Evolutionary conservation across 2,888 invertebrate species (phyloP), one percentile per base, ranked within the genome.

Genomic region (Diarsia dahlii): DNA sequence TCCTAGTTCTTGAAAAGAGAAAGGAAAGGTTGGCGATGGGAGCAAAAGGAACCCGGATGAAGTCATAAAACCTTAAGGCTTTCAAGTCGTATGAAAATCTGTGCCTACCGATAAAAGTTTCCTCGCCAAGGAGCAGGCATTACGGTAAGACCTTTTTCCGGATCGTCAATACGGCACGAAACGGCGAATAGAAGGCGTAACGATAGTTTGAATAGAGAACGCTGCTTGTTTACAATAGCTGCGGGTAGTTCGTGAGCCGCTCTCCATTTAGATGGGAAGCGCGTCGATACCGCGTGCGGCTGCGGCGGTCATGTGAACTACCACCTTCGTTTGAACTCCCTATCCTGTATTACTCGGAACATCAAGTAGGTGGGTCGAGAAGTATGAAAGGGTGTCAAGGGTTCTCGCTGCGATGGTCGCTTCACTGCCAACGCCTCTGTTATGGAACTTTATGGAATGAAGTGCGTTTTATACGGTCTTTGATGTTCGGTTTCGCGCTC

Each of bases 221-320:
- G 92, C 91, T 93, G 93, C 94, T 95, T 95, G 95, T 95, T 95
- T 95, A 95, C 94, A 95, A 95, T 95, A 93, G 94, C 95, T 95
- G 94, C 94, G 94, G 94, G 95, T 95, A 94, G 92, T 94, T 95
- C 95, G 95, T 95, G 95, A 95, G 92, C 92, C 92, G 91, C 92
- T 94, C 95, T 94, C 94, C 92, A 95, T 95, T 95, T 94, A 95
- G 95, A 95, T 95, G 93, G 92, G 92, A 93, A 94, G 91, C 91
- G 93, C 93, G 92, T 93, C 93, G 94, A 95, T 95, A 94, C 92
- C 89, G 92, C 90, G 92, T 91, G 92, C 90, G 92, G 92, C 91
- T 91, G 90, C 90, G 92, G 91, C 91, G 91, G 92, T 92, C 93
- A 92, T 91, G 88, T 90, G 89, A 90, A 90, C 91, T 87, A 87